Percentiles rank a stretch among this genome's conserved stretches.
Conservation (phyloP, 1,140 invertebrate genomes). For the Nasonia vitripennis region DNA sequence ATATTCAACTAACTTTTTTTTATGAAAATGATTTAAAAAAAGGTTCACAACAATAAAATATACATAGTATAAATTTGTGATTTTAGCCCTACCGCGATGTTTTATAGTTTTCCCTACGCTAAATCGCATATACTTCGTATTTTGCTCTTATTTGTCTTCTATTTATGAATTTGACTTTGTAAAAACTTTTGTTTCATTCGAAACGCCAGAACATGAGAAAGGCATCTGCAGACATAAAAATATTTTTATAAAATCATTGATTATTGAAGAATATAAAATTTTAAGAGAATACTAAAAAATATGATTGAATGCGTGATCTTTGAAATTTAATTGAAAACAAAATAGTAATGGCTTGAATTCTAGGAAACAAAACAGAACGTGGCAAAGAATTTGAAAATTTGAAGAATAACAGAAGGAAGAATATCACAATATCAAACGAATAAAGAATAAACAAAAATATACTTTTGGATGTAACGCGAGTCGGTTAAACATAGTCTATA, state of each 20-base stretch:
- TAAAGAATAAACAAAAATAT: background rate
- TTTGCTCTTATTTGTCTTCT: constrained; percentile 48
- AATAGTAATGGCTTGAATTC: constrained; percentile 21
- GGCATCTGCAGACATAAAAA: constrained; percentile 54
- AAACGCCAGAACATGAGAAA: constrained; percentile 50
- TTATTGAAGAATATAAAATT: constrained; percentile 9
- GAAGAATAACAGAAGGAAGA: background rate
- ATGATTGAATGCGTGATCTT: constrained; percentile 46
- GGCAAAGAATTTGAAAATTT: constrained; percentile 20
- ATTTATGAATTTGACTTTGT: constrained; percentile 49
- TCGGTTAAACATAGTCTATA: background rate
- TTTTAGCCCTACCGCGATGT: constrained; percentile 45
- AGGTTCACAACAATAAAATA: constrained; percentile 32
- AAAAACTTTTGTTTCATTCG: constrained; percentile 52
- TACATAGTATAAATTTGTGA: constrained; percentile 37
- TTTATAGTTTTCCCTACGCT: constrained; percentile 40
- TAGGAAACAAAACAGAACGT: constrained; percentile 24
- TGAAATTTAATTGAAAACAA: constrained; percentile 22
- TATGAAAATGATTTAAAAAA: constrained; percentile 36
- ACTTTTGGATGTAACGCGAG: background rate
- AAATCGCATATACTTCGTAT: constrained; percentile 40
- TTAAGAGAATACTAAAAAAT: constrained; percentile 16
- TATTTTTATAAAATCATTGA: constrained; percentile 46
- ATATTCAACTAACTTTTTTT: background rate
- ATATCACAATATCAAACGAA: background rate